Percentiles rank a stretch among this genome's conserved stretches.
These are phyloP conservation scores for Thalassophryne amazonica DNA, from an alignment of 2,797 vertebrate species.

Conservation along the genomic window DNA sequence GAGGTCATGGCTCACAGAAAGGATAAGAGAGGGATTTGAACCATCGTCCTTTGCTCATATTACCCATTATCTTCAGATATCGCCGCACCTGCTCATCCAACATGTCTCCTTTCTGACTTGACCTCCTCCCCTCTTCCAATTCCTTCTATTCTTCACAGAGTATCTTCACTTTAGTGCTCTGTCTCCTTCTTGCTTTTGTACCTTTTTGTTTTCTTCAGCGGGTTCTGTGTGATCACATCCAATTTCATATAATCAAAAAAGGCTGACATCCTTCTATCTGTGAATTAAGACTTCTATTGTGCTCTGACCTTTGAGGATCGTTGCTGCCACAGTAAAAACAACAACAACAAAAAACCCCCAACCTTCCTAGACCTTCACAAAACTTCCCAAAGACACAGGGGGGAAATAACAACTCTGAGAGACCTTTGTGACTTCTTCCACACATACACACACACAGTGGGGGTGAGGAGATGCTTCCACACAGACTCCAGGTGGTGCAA, in stretches of 20 bases:
- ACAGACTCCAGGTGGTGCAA: constrained; percentile 49
- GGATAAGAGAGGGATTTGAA: constrained; percentile 66
- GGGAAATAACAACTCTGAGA: neutral
- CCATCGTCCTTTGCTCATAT: constrained; percentile 57
- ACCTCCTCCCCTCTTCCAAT: constrained; percentile 3
- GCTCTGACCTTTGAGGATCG: constrained; percentile 22
- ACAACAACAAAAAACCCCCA: neutral
- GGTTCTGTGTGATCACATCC: neutral
- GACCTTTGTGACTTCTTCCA: constrained; percentile 24
- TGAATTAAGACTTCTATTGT: neutral
- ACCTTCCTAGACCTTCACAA: constrained; percentile 14
- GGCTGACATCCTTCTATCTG: neutral
- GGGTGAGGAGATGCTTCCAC: constrained; percentile 7
- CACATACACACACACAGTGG: constrained; percentile 1
- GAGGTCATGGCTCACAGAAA: constrained; percentile 58
- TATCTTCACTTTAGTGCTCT: constrained; percentile 3
- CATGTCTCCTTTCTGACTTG: constrained; percentile 1
- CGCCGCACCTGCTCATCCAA: constrained; percentile 60
- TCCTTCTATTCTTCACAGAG: constrained; percentile 12
- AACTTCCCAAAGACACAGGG: constrained; percentile 34
- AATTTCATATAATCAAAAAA: neutral
- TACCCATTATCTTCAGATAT: constrained; percentile 59
- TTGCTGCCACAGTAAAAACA: neutral
- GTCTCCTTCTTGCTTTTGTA: neutral
- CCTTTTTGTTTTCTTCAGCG: neutral